phyloP scores from a whole-genome alignment of 2,888 invertebrate genomes.

The Plebejus melissa region DNA sequence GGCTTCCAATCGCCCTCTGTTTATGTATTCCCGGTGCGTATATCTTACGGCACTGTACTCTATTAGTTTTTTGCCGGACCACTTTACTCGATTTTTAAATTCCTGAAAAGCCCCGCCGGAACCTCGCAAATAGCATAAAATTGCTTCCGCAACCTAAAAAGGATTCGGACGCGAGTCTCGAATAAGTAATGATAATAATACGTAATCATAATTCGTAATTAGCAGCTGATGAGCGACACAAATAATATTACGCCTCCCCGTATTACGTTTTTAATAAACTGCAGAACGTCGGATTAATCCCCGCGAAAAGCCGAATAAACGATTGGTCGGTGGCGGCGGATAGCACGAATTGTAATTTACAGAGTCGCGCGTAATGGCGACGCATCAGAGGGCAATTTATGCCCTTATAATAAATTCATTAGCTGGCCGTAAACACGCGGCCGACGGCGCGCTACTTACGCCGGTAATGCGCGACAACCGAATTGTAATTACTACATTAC shows the following conservation, averaged over 20 bases:
- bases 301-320: slow-evolving; percentile 62
- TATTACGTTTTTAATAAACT: slow-evolving; percentile 45
- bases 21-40: slow-evolving; percentile 58
- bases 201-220: not conserved
- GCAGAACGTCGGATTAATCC: slow-evolving; percentile 41
- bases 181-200: not conserved
- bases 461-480: slow-evolving; percentile 11
- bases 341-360: slow-evolving; percentile 73
- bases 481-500: slow-evolving; percentile 22
- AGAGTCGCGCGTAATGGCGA: slow-evolving; percentile 67
- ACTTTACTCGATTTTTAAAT: slow-evolving; percentile 27
- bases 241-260: not conserved
- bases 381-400: slow-evolving; percentile 75
- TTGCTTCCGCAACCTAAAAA: not conserved
- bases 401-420: slow-evolving; percentile 78
- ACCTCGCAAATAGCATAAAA: not conserved
- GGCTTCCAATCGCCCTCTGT: slow-evolving; percentile 59
- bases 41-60: slow-evolving; percentile 33
- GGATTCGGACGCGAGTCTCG: not conserved
- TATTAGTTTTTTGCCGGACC: slow-evolving; percentile 31
- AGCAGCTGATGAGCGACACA: not conserved
- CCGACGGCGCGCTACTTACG: not conserved
- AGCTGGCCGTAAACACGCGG: slow-evolving; percentile 39
- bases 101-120: not conserved
- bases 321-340: slow-evolving; percentile 56